Conservation (phyloP, 2,888 invertebrate species). For the Bugula neritina region DNA sequence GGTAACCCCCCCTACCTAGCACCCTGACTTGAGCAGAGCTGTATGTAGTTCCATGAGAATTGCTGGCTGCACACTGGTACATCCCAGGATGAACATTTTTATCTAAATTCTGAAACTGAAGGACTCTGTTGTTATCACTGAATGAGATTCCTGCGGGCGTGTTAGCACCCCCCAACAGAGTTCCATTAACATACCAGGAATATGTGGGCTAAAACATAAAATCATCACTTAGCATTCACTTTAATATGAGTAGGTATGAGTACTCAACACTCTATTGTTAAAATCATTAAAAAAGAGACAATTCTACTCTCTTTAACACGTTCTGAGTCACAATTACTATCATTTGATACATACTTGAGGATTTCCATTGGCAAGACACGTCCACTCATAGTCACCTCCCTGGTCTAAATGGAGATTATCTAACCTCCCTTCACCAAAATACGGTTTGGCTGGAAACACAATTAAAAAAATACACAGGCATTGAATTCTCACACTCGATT, state of each 20-base stretch:
- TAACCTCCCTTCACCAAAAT: constrained; percentile 31
- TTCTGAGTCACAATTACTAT: too few relatives aligned
- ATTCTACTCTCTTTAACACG: too few relatives aligned
- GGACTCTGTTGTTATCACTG: constrained; percentile 32
- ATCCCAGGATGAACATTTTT: constrained; percentile 73
- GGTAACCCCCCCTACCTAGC: constrained; percentile 62
- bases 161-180: neutral
- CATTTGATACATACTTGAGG: constrained; percentile 36
- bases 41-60: constrained; percentile 76
- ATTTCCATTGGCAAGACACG: constrained; percentile 42
- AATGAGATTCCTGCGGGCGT: constrained; percentile 28
- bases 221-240: neutral
- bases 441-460: constrained; percentile 23
- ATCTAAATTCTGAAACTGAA: constrained; percentile 34
- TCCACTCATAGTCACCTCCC: constrained; percentile 40
- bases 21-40: constrained; percentile 85
- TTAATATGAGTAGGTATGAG: too few relatives aligned
- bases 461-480: too few relatives aligned
- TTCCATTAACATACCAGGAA: constrained; percentile 42
- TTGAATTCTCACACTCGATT: too few relatives aligned
- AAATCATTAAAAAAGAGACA: too few relatives aligned
- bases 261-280: too few relatives aligned
- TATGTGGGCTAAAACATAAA: constrained; percentile 31
- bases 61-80: constrained; percentile 88
- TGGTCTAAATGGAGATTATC: constrained; percentile 42